A percentile compares a stretch with the other conserved stretches of the same genome.
These are phyloP conservation scores for Eustalomyia histrio DNA, from an alignment of 2,888 invertebrate genomes.

Conservation along the genomic window DNA sequence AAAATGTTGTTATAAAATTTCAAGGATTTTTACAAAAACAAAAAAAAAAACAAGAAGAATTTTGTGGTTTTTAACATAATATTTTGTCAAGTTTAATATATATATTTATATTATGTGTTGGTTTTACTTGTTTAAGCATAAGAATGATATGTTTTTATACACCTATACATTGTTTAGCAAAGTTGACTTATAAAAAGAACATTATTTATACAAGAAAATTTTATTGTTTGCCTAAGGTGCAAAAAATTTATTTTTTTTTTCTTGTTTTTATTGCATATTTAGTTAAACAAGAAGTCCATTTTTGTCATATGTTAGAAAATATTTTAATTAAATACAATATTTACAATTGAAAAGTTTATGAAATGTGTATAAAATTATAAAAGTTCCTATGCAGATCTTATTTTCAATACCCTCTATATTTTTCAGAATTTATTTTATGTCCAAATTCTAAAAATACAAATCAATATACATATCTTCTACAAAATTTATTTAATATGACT, in stretches of 20 bases:
- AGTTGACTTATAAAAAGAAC: slow-evolving; percentile 38
- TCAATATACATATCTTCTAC: no score
- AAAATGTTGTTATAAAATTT: slow-evolving; percentile 41
- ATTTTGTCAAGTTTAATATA: slow-evolving; percentile 39
- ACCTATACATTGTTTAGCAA: no score
- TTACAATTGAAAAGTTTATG: not conserved
- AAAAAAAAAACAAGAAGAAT: slow-evolving; percentile 11
- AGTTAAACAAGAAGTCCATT: not conserved
- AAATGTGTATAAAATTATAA: not conserved
- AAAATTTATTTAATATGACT: no score
- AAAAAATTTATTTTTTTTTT: not conserved
- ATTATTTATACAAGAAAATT: slow-evolving; percentile 49
- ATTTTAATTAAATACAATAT: not conserved
- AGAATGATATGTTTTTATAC: not conserved
- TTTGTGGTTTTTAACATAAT: slow-evolving; percentile 57
- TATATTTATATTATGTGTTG: not conserved
- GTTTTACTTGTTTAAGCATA: not conserved
- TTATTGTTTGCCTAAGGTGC: slow-evolving; percentile 46
- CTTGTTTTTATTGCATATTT: slow-evolving; percentile 2
- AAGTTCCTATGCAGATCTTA: no score
- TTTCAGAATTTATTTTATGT: no score
- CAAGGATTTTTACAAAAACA: slow-evolving; percentile 26
- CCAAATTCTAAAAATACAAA: no score
- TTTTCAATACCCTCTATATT: no score
- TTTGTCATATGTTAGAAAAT: not conserved